A percentile compares a stretch with the other conserved stretches of the same genome.
These are phyloP conservation scores for Drosophila prosaltans DNA, from an alignment of 1,140 invertebrate genomes.

Conservation along the genomic window DNA sequence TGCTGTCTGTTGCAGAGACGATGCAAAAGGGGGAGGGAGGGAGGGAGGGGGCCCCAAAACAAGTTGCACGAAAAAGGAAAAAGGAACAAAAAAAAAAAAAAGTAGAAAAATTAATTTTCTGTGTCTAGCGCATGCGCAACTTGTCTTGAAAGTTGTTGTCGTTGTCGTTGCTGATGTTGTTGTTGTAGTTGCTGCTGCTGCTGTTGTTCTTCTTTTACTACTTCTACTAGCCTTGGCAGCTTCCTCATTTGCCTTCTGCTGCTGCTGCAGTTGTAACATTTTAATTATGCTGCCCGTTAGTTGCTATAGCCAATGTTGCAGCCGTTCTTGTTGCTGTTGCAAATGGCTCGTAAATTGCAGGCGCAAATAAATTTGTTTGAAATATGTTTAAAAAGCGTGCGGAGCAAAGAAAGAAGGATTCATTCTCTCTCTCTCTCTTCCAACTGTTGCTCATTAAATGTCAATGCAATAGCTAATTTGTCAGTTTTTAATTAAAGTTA, in stretches of 20 bases:
- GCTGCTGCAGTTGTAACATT: slow-evolving; percentile 65
- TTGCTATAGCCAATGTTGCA: slow-evolving; percentile 35
- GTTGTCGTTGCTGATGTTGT: slow-evolving; percentile 12
- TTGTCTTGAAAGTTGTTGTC: slow-evolving; percentile 50
- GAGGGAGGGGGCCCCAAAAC: neutral
- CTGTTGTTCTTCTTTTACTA: slow-evolving; percentile 26
- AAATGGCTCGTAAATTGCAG: slow-evolving; percentile 67
- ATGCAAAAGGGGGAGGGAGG: neutral
- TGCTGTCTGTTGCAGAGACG: slow-evolving; percentile 33
- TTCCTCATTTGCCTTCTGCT: slow-evolving; percentile 71
- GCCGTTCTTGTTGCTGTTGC: slow-evolving; percentile 2
- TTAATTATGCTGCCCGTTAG: slow-evolving; percentile 76
- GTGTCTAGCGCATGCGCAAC: slow-evolving; percentile 71
- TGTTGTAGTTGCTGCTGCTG: slow-evolving; percentile 6
- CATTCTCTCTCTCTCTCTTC: no score
- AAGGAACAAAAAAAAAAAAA: slow-evolving; percentile 29
- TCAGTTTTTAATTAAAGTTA: no score
- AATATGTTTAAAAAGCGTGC: slow-evolving; percentile 60
- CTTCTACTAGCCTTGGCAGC: slow-evolving; percentile 45
- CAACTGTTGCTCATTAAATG: no score
- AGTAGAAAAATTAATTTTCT: slow-evolving; percentile 70
- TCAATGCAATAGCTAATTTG: no score
- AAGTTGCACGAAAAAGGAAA: neutral
- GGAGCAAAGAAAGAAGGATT: slow-evolving; percentile 30
- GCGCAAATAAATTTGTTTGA: slow-evolving; percentile 79